Conservation (phyloP, 2,888 invertebrate species). For the Clivina fossor region DNA sequence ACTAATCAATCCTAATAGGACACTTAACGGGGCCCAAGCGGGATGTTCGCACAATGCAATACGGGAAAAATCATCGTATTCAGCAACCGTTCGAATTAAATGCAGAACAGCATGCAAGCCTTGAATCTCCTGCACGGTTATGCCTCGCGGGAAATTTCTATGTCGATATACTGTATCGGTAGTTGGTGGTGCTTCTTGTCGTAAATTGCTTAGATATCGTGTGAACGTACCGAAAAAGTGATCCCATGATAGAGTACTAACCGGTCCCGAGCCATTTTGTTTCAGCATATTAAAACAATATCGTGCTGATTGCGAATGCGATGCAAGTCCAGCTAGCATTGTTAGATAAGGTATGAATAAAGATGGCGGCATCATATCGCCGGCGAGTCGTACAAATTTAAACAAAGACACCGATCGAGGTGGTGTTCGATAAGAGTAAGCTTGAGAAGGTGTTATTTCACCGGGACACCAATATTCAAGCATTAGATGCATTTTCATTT, state of each 20-base stretch:
- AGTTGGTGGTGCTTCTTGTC: conserved; percentile 67
- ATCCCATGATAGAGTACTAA: conserved; percentile 73
- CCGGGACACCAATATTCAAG: conserved; percentile 81
- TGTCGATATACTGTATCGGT: conserved; percentile 67
- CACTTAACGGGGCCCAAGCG: conserved; percentile 81
- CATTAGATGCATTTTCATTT: conserved; percentile 67
- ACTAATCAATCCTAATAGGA: conserved; percentile 78
- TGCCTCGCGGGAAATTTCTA: conserved; percentile 58
- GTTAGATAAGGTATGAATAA: conserved; percentile 84
- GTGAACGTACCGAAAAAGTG: conserved; percentile 81
- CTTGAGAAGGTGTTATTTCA: conserved; percentile 53
- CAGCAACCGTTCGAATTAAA: conserved; percentile 76
- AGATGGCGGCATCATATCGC: conserved; percentile 80
- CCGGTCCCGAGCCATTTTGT: conserved; percentile 60
- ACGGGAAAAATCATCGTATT: conserved; percentile 77
- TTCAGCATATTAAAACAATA: conserved; percentile 78
- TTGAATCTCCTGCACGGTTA: conserved; percentile 80
- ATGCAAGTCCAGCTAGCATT: conserved; percentile 82
- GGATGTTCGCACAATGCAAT: conserved; percentile 84
- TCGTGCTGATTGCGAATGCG: conserved; percentile 72
- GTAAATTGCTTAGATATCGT: conserved; percentile 69
- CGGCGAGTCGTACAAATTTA: conserved; percentile 88
- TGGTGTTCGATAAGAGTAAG: conserved; percentile 52
- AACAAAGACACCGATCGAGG: conserved; percentile 77
- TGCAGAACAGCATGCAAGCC: conserved; percentile 81